Evolutionary conservation across 2,888 invertebrate species (phyloP).

Genomic region (Scaptomyza parva): DNA sequence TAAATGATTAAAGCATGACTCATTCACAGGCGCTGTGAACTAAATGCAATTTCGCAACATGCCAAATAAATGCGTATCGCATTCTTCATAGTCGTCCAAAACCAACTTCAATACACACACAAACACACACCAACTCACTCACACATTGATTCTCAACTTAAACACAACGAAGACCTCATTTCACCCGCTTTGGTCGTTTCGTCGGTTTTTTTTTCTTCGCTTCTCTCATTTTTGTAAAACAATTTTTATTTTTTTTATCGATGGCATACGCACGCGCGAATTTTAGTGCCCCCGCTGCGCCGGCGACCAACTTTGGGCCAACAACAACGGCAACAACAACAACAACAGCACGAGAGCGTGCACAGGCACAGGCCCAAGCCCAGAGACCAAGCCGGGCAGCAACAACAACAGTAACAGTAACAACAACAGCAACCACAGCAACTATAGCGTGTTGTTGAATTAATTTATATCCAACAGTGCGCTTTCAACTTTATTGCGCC

Average conservation of each 20-base stretch:
- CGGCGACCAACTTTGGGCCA: slow-evolving; percentile 68
- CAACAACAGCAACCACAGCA: slow-evolving; percentile 50
- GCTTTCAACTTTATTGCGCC: slow-evolving; percentile 82
- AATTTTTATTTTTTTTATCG: slow-evolving; percentile 78
- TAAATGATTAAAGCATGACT: slow-evolving; percentile 25
- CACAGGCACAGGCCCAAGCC: slow-evolving; percentile 56
- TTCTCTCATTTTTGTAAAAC: slow-evolving; percentile 65
- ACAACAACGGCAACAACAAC: slow-evolving; percentile 36
- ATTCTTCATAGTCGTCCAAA: slow-evolving; percentile 55
- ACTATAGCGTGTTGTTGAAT: slow-evolving; percentile 83
- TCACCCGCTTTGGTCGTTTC: slow-evolving; percentile 65
- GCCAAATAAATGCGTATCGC: slow-evolving; percentile 52
- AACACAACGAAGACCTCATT: slow-evolving; percentile 71
- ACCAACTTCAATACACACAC: slow-evolving; percentile 25
- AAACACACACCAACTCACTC: too few relatives aligned
- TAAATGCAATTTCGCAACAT: slow-evolving; percentile 47
- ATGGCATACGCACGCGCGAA: slow-evolving; percentile 80
- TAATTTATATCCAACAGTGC: slow-evolving; percentile 83
- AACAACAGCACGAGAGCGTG: slow-evolving; percentile 54
- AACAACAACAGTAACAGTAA: slow-evolving; percentile 51
- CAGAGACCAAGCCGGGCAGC: slow-evolving; percentile 52
- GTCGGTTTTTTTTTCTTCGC: slow-evolving; percentile 22
- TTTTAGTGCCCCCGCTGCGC: slow-evolving; percentile 79
- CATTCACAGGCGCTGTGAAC: slow-evolving; percentile 39
- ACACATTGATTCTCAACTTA: slow-evolving; percentile 34